These are phyloP conservation scores for Spongia lamella DNA, from an alignment of 37 sponge, comb jelly and placozoan genomes.

Conservation along the genomic window DNA sequence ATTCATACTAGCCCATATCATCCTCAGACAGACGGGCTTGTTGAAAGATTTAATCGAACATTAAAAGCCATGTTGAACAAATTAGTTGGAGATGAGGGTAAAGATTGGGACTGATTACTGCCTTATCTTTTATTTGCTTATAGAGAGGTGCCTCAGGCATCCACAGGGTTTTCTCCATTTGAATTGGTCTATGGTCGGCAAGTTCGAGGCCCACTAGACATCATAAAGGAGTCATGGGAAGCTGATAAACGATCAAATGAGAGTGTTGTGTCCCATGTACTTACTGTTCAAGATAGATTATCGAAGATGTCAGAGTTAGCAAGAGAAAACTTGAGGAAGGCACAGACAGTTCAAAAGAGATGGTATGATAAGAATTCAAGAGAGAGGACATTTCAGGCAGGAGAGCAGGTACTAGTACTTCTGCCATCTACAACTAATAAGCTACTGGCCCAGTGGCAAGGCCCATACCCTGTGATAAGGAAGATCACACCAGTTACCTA, in stretches of 20 bases:
- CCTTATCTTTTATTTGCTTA: constrained; percentile 55
- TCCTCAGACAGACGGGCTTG: constrained; percentile 47
- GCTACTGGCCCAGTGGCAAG: constrained; percentile 42
- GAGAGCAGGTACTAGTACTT: constrained; percentile 62
- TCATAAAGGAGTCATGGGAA: constrained; percentile 53
- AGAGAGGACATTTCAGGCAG: constrained; percentile 22
- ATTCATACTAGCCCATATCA: constrained; percentile 45
- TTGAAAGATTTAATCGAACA: constrained; percentile 28
- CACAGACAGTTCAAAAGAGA: constrained; percentile 38
- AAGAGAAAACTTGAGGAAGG: constrained; percentile 18
- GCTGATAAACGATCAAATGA: not conserved
- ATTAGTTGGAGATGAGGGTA: not conserved
- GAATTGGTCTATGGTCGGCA: constrained; percentile 44
- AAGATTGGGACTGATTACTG: constrained; percentile 36
- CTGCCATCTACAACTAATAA: constrained; percentile 34
- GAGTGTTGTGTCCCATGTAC: constrained; percentile 37
- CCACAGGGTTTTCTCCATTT: constrained; percentile 49
- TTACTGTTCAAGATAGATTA: constrained; percentile 23
- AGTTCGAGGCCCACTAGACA: constrained; percentile 57
- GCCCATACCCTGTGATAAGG: no score
- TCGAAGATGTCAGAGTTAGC: constrained; percentile 12
- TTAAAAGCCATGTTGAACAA: no score
- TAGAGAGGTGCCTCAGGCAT: constrained; percentile 53
- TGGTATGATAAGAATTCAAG: constrained; percentile 39
- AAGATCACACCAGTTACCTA: no score